These are phyloP conservation scores for Coelopa pilipes DNA, from an alignment of 2,888 invertebrate genomes.

Conservation along the genomic window DNA sequence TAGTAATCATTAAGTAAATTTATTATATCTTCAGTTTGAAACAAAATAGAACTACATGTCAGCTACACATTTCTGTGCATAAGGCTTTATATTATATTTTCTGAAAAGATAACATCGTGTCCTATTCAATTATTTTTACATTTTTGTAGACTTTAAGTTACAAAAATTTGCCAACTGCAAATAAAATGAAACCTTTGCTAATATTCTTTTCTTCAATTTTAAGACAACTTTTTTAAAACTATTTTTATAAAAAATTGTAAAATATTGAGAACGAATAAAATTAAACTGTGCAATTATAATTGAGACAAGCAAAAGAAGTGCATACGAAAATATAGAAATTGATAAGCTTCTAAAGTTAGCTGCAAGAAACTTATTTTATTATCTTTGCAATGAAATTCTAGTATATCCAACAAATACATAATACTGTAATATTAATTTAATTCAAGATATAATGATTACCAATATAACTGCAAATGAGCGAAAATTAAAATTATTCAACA, in stretches of 20 bases:
- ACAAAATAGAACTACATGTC: neutral
- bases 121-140: conserved; percentile 3
- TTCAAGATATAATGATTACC: too few species aligned
- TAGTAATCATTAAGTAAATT: neutral
- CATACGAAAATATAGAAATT: conserved; percentile 1
- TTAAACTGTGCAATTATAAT: conserved; percentile 32
- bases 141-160: conserved; percentile 22
- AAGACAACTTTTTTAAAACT: neutral
- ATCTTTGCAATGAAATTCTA: too few species aligned
- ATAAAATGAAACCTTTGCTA: conserved; percentile 11
- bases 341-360: conserved; percentile 23
- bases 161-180: neutral
- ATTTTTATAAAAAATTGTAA: neutral
- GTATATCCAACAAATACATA: too few species aligned
- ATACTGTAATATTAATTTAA: too few species aligned
- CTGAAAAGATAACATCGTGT: conserved; percentile 1
- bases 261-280: neutral
- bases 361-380: neutral
- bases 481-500: too few species aligned
- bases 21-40: neutral
- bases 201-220: conserved; percentile 3
- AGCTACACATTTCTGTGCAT: neutral
- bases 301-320: neutral
- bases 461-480: too few species aligned
- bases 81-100: conserved; percentile 6